phyloP scores from a whole-genome alignment of 2,888 invertebrate genomes.

The Cheilosia urbana region DNA sequence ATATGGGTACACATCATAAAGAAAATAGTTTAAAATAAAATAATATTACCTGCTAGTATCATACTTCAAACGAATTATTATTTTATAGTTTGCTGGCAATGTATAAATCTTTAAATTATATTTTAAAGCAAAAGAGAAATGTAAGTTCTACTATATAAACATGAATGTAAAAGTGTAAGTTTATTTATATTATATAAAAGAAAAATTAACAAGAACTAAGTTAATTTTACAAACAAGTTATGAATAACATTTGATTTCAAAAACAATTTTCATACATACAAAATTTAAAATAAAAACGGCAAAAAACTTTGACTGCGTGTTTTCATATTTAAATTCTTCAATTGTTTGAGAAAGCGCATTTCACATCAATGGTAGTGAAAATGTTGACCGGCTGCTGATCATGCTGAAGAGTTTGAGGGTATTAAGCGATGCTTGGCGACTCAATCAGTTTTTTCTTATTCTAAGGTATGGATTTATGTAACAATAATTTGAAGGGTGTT shows the following conservation, averaged over 20 bases:
- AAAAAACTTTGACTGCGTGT: constrained; percentile 7
- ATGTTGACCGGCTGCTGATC: no score
- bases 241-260: constrained; percentile 47
- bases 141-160: constrained; percentile 52
- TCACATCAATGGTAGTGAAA: no score
- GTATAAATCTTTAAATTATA: constrained; percentile 48
- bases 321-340: not conserved
- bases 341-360: not conserved
- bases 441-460: no score
- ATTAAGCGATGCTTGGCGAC: no score
- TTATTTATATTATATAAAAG: constrained; percentile 45
- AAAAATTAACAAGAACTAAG: constrained; percentile 37
- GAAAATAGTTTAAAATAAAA: constrained; percentile 37
- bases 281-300: constrained; percentile 60
- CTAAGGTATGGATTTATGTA: no score
- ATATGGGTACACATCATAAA: constrained; percentile 43
- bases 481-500: no score
- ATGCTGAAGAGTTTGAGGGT: no score
- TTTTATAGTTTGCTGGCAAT: constrained; percentile 42
- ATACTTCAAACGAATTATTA: constrained; percentile 20
- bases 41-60: constrained; percentile 49
- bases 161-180: constrained; percentile 51
- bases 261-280: constrained; percentile 62
- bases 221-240: constrained; percentile 20
- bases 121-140: constrained; percentile 24